These are phyloP conservation scores for Netelia fuscicornis DNA, from an alignment of 2,888 invertebrate species.

Conservation along the genomic window DNA sequence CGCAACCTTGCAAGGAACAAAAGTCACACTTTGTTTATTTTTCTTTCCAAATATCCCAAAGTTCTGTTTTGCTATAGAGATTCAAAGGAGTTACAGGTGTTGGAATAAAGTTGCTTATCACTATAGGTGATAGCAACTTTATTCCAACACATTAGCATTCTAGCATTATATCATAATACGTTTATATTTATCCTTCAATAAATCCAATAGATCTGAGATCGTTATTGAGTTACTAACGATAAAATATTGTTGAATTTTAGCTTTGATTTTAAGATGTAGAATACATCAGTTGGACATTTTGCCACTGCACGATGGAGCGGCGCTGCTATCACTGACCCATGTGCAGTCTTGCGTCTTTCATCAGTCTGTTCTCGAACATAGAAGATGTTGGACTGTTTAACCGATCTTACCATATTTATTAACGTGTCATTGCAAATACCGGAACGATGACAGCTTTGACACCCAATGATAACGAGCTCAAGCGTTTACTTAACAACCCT, in stretches of 20 bases:
- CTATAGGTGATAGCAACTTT: too few relatives aligned
- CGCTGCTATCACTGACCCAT: not conserved
- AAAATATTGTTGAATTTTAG: not conserved
- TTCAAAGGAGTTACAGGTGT: not conserved
- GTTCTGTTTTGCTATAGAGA: not conserved
- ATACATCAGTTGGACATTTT: not conserved
- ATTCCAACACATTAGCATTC: too few relatives aligned
- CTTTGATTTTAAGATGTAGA: not conserved
- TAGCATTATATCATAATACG: too few relatives aligned
- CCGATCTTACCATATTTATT: not conserved
- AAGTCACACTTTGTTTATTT: conserved; percentile 44
- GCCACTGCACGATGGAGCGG: not conserved
- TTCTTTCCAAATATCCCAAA: not conserved
- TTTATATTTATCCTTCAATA: too few relatives aligned
- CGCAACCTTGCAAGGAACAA: not conserved
- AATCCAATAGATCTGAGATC: too few relatives aligned
- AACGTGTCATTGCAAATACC: not conserved
- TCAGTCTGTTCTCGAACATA: not conserved
- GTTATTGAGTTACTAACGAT: too few relatives aligned
- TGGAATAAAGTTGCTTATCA: too few relatives aligned
- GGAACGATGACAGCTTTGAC: conserved; percentile 68
- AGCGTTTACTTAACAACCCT: conserved; percentile 78
- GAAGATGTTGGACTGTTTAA: not conserved
- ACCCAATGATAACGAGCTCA: conserved; percentile 79
- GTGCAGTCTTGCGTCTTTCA: not conserved